phyloP scores from a whole-genome alignment of 2,797 vertebrate genomes.

The Botia almorhae region DNA sequence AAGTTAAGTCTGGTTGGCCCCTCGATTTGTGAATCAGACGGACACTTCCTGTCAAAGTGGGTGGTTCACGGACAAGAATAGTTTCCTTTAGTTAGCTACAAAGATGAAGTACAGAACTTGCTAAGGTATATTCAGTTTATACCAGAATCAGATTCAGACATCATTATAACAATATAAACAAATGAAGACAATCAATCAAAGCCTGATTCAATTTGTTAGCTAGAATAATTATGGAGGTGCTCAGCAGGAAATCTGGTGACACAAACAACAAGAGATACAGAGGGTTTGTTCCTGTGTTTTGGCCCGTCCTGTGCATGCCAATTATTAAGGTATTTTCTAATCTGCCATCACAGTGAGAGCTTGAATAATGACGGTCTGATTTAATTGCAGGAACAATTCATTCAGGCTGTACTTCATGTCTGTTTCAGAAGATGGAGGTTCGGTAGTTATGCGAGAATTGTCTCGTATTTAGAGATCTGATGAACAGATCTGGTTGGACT shows the following conservation, averaged over 20 bases:
- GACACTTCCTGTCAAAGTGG: neutral
- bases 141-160: neutral
- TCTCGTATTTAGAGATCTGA: slow-evolving; percentile 27
- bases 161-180: neutral
- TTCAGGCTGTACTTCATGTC: slow-evolving; percentile 45
- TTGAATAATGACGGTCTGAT: slow-evolving; percentile 53
- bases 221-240: slow-evolving; percentile 25
- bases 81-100: too few relatives aligned
- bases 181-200: slow-evolving; percentile 36
- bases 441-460: slow-evolving; percentile 32
- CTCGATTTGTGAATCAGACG: neutral
- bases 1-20: neutral
- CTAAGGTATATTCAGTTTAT: slow-evolving; percentile 2
- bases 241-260: slow-evolving; percentile 11
- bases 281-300: slow-evolving; percentile 25
- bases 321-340: slow-evolving; percentile 53
- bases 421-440: slow-evolving; percentile 41
- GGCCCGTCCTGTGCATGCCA: slow-evolving; percentile 44
- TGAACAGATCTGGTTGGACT: slow-evolving; percentile 6
- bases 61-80: neutral
- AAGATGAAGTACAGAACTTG: neutral
- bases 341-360: slow-evolving; percentile 33
- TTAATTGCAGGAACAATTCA: slow-evolving; percentile 56
- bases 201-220: slow-evolving; percentile 20
- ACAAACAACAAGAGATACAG: slow-evolving; percentile 29